Evolutionary conservation across 2,888 invertebrate genomes (phyloP), one percentile per base, ranked within the genome.

Genomic region (Lycocerus yunnanus): DNA sequence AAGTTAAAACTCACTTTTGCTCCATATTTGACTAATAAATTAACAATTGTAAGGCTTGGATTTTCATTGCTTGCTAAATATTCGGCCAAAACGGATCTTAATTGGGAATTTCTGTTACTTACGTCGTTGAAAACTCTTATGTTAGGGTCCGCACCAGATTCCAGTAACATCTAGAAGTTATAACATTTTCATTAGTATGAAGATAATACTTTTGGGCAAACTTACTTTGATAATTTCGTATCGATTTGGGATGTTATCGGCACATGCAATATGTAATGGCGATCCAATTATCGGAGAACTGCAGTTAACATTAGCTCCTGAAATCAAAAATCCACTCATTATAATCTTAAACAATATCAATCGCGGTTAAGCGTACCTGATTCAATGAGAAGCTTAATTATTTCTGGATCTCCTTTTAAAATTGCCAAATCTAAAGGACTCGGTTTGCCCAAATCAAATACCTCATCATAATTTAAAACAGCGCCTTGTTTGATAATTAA

Each of bases 351-450:
- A 6, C 9, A 21, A 15, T 2, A 14, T 61, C 16, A 15, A 15
- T 16, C 9, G 0, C 10, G 6, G 1, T 6, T 13, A 11, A 72
- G 73, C 84, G 86, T 84, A 93, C 94, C 94, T 82, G 92, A 91
- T 81, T 89, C 85, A 11, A 95, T 87, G n/a, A 95, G 89, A 87
- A 93, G 88, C 78, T 91, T 89, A 9, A 95, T 91, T 84, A 95
- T 91, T 4, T 90, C 87, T 0, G 93, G 91, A 82, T 95, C 95
- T 13, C 95, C 95, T 85, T 94, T 93, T 72, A 96, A 86, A 69
- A 97, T 94, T 0, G 97, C 95, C 78, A 96, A 89, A 86, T 97
- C 96, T 61, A 97, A 87, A 0, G 96, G 94, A 69, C 94, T 93
- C 3, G 88, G 87, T 88, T 90, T 86, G 73, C 91, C 91, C 58